Conservation (phyloP, 1,140 invertebrate genomes). For the Battus philenor region DNA sequence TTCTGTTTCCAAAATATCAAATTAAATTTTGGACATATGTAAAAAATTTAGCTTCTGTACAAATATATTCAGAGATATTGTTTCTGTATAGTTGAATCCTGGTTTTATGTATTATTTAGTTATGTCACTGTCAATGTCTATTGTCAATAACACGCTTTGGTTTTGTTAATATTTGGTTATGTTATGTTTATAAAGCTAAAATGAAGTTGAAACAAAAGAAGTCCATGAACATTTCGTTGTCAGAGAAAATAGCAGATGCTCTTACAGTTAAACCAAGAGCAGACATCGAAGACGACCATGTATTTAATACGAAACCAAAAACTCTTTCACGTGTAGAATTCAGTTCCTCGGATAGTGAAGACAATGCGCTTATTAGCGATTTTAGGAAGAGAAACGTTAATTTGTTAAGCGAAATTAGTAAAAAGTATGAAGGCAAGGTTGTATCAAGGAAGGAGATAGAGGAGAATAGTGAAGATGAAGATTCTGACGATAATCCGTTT, state of each 20-base stretch:
- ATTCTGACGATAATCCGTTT: conserved; percentile 15
- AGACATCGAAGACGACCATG: conserved; percentile 76
- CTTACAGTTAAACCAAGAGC: conserved; percentile 74
- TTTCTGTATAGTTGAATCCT: too few relatives aligned
- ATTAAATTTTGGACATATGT: too few relatives aligned
- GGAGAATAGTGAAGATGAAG: conserved; percentile 8
- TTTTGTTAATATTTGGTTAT: conserved; percentile 6
- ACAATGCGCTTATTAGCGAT: conserved; percentile 77
- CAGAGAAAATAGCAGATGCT: conserved; percentile 78
- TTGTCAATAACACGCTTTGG: too few relatives aligned
- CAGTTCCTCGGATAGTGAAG: conserved; percentile 74
- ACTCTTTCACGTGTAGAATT: conserved; percentile 65
- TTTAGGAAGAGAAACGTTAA: conserved; percentile 81
- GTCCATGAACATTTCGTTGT: conserved; percentile 49
- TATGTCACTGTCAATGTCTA: too few relatives aligned
- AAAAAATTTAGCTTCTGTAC: too few relatives aligned
- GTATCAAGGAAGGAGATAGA: conserved; percentile 65
- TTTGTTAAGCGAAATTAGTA: conserved; percentile 81
- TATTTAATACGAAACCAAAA: conserved; percentile 73
- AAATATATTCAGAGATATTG: too few relatives aligned
- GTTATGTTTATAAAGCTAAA: conserved; percentile 18
- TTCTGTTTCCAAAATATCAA: too few relatives aligned
- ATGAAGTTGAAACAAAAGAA: conserved; percentile 61
- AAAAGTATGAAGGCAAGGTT: conserved; percentile 84
- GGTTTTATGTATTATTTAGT: too few relatives aligned